Evolutionary conservation across 2,113 vertebrate genomes (phyloP), one percentile per base, ranked within the genome.

Genomic region (Tragulus kanchil): DNA sequence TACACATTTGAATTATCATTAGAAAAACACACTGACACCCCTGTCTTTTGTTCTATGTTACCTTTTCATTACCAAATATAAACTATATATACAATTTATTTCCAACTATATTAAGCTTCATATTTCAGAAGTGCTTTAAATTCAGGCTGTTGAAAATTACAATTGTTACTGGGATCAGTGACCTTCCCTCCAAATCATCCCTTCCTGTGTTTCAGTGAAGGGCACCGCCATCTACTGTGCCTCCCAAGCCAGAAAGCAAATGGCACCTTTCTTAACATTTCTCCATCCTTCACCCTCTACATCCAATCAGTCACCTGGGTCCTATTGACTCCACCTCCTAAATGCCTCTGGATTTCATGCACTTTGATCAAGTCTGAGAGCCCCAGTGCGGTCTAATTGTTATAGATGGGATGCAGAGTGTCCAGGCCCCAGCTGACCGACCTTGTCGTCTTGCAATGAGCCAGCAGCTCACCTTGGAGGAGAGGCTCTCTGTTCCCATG

Each of bases 191-290:
- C 4, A 1, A 26, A 4, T 5, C 75, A 16, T 13, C 3, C 21
- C 31, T 19, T 13, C 7, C 42, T 45, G n/a, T 6, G 52, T 48
- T 13, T 8, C 52, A 3, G 19, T 12, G 16, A 17, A 6, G 6
- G 25, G 10, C 15, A 28, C 3, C 3, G 0, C 13, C 21, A 8
- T 50, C n/a, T 3, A 1, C 23, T 1, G 16, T 3, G 8, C 0
- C 0, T 23, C 26, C 8, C n/a, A 28, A 21, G 26, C 42, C 42
- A 25, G 42, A 75, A 50, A 15, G n/a, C 25, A 36, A 12, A 52
- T 6, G 1, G 26, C 1, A 14, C 14, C 62, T 2, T 16, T 67
- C n/a, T 26, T 8, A 1, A 0, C 3, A 12, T 52, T 23, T 54
- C 64, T 21, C 56, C 2, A 0, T 17, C 4, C 9, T 52, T 59